phyloP scores from a whole-genome alignment of 2,797 vertebrate genomes.

The Peromyscus melanophrys region DNA sequence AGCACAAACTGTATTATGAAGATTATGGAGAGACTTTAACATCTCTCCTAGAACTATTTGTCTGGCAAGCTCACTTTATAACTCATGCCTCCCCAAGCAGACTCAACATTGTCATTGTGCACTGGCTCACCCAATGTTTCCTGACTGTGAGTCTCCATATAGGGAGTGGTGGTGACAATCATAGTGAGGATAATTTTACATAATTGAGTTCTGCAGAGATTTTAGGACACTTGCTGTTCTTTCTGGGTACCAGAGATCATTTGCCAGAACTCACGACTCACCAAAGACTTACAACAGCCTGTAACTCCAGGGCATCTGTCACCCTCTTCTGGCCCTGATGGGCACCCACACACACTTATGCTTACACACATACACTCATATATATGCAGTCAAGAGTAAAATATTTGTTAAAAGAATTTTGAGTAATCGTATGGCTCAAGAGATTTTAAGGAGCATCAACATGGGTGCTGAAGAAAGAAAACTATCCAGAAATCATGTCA shows the following conservation, averaged over 20 bases:
- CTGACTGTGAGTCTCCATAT: background rate
- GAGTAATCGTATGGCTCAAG: background rate
- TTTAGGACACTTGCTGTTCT: background rate
- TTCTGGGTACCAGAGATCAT: background rate
- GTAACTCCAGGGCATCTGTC: background rate
- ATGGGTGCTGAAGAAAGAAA: background rate
- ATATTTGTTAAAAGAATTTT: background rate
- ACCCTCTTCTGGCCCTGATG: too few relatives aligned
- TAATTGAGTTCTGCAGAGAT: background rate
- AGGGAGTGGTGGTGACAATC: background rate
- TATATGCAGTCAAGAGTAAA: background rate
- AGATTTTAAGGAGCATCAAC: background rate
- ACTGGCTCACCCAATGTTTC: background rate
- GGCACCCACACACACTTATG: background rate
- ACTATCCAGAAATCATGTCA: background rate
- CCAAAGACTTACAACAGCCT: background rate
- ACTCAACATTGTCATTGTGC: background rate
- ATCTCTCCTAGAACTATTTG: background rate
- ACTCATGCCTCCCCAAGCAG: background rate
- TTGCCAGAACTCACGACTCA: background rate
- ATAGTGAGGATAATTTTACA: background rate
- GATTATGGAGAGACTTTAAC: conserved; percentile 11
- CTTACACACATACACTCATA: background rate
- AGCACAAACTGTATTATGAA: conserved; percentile 9
- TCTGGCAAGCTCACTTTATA: conserved; percentile 23